These are phyloP conservation scores for Drosophila nr. perissopoda DNA, from an alignment of 2,888 invertebrate species.

Conservation along the genomic window DNA sequence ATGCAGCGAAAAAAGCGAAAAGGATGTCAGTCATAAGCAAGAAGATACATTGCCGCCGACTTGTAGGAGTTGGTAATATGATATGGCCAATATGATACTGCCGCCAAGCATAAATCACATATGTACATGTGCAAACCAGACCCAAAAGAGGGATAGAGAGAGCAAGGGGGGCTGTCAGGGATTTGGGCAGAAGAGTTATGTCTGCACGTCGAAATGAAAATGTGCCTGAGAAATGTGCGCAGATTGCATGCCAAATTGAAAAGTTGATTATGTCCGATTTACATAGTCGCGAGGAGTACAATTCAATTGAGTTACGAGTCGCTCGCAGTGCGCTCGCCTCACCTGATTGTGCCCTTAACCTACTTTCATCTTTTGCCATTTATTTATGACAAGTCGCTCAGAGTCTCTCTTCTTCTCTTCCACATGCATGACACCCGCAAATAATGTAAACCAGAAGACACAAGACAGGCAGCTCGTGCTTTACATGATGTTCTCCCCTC, in stretches of 20 bases:
- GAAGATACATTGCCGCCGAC: conserved; percentile 70
- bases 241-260: conserved; percentile 72
- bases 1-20: conserved; percentile 74
- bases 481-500: conserved; percentile 72
- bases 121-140: conserved; percentile 59
- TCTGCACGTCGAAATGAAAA: conserved; percentile 62
- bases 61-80: conserved; percentile 71
- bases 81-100: conserved; percentile 72
- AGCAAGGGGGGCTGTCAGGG: background rate
- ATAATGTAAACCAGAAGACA: conserved; percentile 58
- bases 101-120: conserved; percentile 66
- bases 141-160: background rate
- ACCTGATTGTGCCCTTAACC: conserved; percentile 68
- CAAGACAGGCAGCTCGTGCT: conserved; percentile 67
- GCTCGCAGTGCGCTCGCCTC: conserved; percentile 15
- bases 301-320: conserved; percentile 65
- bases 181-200: conserved; percentile 52
- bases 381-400: conserved; percentile 66
- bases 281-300: conserved; percentile 57
- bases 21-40: conserved; percentile 75
- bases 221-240: conserved; percentile 55
- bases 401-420: conserved; percentile 8
- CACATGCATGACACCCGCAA: conserved; percentile 67
- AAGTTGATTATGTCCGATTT: conserved; percentile 76
- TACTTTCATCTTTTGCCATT: conserved; percentile 47